Evolutionary conservation across 2,113 vertebrate genomes (phyloP).

Genomic region (Neodontobutis hainanensis): DNA sequence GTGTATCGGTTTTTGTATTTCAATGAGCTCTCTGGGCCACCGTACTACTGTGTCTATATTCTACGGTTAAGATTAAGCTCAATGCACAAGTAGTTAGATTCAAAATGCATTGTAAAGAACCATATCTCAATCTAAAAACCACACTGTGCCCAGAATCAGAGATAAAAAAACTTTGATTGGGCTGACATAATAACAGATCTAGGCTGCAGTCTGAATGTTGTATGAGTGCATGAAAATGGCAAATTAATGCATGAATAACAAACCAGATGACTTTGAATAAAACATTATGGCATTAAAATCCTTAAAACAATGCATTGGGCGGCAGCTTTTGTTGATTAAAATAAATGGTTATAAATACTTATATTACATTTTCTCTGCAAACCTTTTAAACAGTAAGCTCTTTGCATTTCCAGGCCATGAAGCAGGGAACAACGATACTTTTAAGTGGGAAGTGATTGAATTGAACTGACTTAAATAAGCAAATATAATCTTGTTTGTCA

Average conservation of each 20-base stretch:
- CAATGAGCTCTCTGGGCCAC: no score
- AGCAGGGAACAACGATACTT: background rate
- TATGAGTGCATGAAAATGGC: background rate
- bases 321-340: background rate
- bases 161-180: background rate
- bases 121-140: background rate
- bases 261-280: background rate
- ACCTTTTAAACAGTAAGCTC: background rate
- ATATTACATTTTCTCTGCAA: background rate
- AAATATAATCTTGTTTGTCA: background rate
- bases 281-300: conserved; percentile 1
- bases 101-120: no score
- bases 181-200: background rate
- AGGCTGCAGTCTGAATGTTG: background rate
- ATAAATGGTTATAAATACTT: background rate
- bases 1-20: no score
- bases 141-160: background rate
- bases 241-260: background rate
- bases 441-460: background rate
- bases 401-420: background rate
- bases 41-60: no score
- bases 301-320: background rate
- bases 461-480: conserved; percentile 3
- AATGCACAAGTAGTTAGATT: no score
- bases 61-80: no score